phyloP scores from a whole-genome alignment of 2,113 vertebrate genomes.

The Takifugu flavidus region DNA sequence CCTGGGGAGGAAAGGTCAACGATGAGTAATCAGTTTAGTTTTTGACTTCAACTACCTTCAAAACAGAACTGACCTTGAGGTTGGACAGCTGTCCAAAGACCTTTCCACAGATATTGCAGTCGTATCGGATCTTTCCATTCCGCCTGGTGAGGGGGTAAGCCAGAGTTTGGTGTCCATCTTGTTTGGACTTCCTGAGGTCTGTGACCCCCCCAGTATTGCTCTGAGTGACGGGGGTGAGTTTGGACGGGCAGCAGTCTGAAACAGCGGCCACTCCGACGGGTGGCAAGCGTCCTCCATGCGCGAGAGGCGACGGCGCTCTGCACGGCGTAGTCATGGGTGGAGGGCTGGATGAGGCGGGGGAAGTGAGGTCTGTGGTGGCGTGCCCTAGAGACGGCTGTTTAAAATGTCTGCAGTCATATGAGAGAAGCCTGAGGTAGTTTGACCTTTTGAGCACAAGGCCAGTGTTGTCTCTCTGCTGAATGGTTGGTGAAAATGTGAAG shows the following conservation, averaged over 20 bases:
- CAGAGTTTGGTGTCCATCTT: slow-evolving; percentile 87
- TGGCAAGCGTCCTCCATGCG: slow-evolving; percentile 70
- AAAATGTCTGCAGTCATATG: slow-evolving; percentile 32
- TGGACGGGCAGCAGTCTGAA: slow-evolving; percentile 80
- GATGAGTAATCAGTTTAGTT: not conserved
- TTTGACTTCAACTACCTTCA: not conserved
- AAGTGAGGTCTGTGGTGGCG: slow-evolving; percentile 8
- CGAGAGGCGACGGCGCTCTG: slow-evolving; percentile 22
- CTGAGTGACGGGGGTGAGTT: slow-evolving; percentile 82
- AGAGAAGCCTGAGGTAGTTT: slow-evolving; percentile 58
- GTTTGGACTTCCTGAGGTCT: slow-evolving; percentile 83
- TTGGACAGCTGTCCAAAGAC: slow-evolving; percentile 96
- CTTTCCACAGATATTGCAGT: slow-evolving; percentile 93
- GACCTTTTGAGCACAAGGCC: slow-evolving; percentile 36
- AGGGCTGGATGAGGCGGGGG: slow-evolving; percentile 24
- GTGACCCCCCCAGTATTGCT: slow-evolving; percentile 76
- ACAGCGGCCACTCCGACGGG: slow-evolving; percentile 81
- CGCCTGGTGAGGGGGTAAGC: slow-evolving; percentile 91
- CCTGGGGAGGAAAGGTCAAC: slow-evolving; percentile 68
- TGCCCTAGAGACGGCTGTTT: slow-evolving; percentile 28
- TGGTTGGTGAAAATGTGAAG: slow-evolving; percentile 45
- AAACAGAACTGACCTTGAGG: slow-evolving; percentile 82
- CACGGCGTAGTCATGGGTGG: slow-evolving; percentile 26
- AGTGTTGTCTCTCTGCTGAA: slow-evolving; percentile 40
- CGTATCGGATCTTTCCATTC: slow-evolving; percentile 95